These are phyloP conservation scores for Pholis gunnellus DNA, from an alignment of 2,113 vertebrate genomes.

Conservation along the genomic window DNA sequence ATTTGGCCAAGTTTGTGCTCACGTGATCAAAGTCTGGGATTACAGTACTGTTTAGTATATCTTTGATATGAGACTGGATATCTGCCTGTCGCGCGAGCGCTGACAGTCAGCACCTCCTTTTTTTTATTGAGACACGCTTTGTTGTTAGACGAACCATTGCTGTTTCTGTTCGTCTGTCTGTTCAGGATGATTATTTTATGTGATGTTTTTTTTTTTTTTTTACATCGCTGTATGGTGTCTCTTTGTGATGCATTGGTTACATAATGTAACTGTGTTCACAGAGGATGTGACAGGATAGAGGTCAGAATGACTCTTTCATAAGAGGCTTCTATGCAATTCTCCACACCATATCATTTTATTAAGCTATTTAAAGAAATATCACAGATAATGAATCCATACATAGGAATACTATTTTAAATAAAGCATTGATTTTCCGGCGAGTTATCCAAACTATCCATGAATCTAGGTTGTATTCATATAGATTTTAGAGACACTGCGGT, in stretches of 20 bases:
- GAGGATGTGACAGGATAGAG: constrained; percentile 72
- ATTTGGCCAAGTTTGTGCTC: constrained; percentile 81
- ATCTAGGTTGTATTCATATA: not conserved
- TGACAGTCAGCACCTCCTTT: constrained; percentile 13
- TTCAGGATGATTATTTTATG: not conserved
- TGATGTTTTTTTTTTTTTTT: not conserved
- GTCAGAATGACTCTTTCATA: constrained; percentile 72
- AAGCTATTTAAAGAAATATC: not conserved
- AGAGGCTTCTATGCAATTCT: constrained; percentile 41
- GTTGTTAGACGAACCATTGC: not conserved
- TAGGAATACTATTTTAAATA: not conserved
- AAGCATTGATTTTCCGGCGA: not conserved
- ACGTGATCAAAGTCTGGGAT: constrained; percentile 82
- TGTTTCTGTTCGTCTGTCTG: not conserved
- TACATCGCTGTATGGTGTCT: constrained; percentile 33
- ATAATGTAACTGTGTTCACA: constrained; percentile 65
- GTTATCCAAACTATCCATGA: not conserved
- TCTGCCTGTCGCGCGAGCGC: constrained; percentile 27
- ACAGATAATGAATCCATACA: not conserved
- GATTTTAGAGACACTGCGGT: not conserved
- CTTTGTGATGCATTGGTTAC: constrained; percentile 56
- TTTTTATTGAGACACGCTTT: not conserved
- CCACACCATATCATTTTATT: not conserved
- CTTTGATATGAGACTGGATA: constrained; percentile 60
- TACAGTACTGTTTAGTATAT: constrained; percentile 70